Conservation (phyloP, 2,797 vertebrate species). For the Steatocranus sp. region DNA sequence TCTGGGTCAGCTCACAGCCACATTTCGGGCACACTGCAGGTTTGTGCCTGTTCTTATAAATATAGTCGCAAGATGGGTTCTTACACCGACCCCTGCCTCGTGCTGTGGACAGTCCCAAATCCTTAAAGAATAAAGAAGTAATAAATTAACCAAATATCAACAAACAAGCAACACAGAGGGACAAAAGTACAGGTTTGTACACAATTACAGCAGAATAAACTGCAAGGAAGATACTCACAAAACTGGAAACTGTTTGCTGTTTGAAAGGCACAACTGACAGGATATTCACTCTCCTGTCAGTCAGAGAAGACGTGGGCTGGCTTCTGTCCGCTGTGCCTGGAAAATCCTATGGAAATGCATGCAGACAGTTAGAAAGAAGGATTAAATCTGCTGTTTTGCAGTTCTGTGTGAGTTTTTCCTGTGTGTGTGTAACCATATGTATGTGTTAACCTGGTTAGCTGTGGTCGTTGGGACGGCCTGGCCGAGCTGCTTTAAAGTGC, state of each 20-base stretch:
- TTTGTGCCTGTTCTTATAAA: conserved; percentile 97
- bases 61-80: conserved; percentile 88
- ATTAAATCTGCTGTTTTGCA: background rate
- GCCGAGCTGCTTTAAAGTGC: conserved; percentile 92
- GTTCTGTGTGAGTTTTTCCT: background rate
- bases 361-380: background rate
- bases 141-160: background rate
- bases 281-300: conserved; percentile 68
- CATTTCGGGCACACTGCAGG: conserved; percentile 90
- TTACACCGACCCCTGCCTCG: conserved; percentile 94
- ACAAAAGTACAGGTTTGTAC: background rate
- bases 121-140: conserved; percentile 62
- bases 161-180: background rate
- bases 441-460: conserved; percentile 67
- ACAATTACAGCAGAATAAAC: background rate
- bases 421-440: background rate
- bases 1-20: conserved; percentile 86
- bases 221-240: conserved; percentile 60
- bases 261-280: conserved; percentile 75
- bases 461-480: conserved; percentile 70
- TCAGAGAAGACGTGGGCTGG: conserved; percentile 47
- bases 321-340: conserved; percentile 26
- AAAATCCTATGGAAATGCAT: conserved; percentile 45
- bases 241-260: conserved; percentile 57
- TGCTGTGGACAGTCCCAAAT: conserved; percentile 92